Evolutionary conservation across 2,113 vertebrate genomes (phyloP).

Genomic region (Neotragus moschatus): DNA sequence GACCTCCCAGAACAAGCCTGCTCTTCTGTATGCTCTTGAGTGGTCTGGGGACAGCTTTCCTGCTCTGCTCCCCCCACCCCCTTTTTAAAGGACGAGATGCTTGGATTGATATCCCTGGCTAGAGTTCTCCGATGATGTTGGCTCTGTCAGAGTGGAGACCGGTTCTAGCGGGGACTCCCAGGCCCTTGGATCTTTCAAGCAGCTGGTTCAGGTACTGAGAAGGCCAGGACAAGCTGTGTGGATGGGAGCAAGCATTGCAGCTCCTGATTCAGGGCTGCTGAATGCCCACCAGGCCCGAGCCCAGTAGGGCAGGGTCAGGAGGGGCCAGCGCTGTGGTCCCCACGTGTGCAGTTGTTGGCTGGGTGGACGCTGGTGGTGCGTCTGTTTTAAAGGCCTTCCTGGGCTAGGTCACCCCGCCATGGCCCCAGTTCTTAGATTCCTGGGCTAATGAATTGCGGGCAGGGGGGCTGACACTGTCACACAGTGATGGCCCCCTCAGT

Average conservation of each 20-base stretch:
- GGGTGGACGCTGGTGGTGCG: accelerated
- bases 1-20: background rate
- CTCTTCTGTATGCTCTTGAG: background rate
- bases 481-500: background rate
- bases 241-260: background rate
- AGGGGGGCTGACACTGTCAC: accelerated
- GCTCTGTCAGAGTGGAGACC: background rate
- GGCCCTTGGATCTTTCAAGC: background rate
- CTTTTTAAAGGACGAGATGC: background rate
- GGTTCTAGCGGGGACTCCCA: background rate
- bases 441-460: background rate
- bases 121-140: background rate
- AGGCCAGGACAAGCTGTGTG: background rate
- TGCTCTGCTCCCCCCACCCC: accelerated
- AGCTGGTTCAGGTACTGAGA: background rate
- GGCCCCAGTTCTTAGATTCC: background rate
- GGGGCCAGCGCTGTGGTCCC: accelerated
- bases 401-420: accelerated
- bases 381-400: conserved; percentile 22
- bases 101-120: background rate
- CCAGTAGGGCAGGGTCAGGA: background rate
- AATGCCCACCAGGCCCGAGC: accelerated
- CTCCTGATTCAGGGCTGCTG: background rate
- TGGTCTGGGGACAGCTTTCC: background rate
- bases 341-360: background rate